Evolutionary conservation across 2,797 vertebrate genomes (phyloP).

Genomic region (Acanthornis magna): DNA sequence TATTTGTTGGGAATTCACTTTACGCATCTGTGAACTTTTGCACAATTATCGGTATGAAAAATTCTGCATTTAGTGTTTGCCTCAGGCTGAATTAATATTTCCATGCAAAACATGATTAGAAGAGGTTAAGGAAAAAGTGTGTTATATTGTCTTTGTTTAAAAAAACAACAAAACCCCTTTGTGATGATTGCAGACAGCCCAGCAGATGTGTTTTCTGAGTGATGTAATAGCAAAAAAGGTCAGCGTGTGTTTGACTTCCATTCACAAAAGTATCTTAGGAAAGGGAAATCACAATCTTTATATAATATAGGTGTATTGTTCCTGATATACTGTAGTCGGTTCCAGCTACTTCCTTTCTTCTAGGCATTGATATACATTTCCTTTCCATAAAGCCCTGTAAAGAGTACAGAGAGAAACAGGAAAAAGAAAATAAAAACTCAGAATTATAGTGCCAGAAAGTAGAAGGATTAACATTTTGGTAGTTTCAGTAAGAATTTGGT

Average conservation of each 20-base stretch:
- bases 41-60: neutral
- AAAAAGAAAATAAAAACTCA: neutral
- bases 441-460: neutral
- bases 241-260: neutral
- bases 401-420: neutral
- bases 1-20: neutral
- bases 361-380: neutral
- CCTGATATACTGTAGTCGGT: neutral
- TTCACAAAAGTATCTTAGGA: conserved; percentile 23
- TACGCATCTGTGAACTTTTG: neutral
- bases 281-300: conserved; percentile 37
- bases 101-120: neutral
- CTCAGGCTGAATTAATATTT: neutral
- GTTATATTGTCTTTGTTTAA: neutral
- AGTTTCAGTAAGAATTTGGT: neutral
- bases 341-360: conserved; percentile 41
- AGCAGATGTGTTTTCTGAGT: conserved; percentile 54
- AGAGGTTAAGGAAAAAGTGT: neutral
- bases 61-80: neutral
- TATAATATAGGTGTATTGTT: conserved; percentile 25
- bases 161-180: neutral
- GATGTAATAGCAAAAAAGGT: conserved; percentile 53
- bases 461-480: neutral
- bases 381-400: neutral
- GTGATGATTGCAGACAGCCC: neutral